Conservation (phyloP, 2,888 invertebrate genomes). For the Laothoe populi region DNA sequence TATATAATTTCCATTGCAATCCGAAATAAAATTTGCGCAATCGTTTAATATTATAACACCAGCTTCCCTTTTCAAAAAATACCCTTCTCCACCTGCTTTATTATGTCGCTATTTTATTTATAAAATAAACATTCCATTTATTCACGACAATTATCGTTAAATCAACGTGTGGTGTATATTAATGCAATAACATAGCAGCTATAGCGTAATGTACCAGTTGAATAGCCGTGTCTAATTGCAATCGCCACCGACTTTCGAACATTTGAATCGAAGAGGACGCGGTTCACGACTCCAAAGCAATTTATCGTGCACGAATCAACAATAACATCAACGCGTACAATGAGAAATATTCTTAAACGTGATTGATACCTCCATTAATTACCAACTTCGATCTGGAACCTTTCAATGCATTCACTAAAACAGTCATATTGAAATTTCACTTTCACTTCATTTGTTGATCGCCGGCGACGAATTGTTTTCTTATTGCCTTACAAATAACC, state of each 20-base stretch:
- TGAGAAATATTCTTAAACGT: conserved; percentile 48
- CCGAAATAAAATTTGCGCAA: no score
- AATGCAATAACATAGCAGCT: not conserved
- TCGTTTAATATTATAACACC: no score
- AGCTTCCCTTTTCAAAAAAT: not conserved
- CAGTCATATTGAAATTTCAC: conserved; percentile 72
- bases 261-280: conserved; percentile 24
- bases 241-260: conserved; percentile 29
- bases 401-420: conserved; percentile 66
- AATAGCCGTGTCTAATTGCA: conserved; percentile 28
- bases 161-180: conserved; percentile 1
- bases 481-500: conserved; percentile 64
- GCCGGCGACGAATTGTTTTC: conserved; percentile 50
- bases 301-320: conserved; percentile 43
- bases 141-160: conserved; percentile 1
- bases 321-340: conserved; percentile 48
- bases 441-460: conserved; percentile 73
- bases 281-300: conserved; percentile 6
- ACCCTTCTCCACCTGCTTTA: not conserved
- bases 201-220: conserved; percentile 19
- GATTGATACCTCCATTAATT: conserved; percentile 74
- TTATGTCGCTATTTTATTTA: not conserved
- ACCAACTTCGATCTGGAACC: conserved; percentile 61
- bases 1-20: no score
- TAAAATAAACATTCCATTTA: conserved; percentile 4